A percentile compares a stretch with the other conserved stretches of the same genome.
Conservation (phyloP, 2,797 vertebrate genomes). For the Philypnodon macrostomus region DNA sequence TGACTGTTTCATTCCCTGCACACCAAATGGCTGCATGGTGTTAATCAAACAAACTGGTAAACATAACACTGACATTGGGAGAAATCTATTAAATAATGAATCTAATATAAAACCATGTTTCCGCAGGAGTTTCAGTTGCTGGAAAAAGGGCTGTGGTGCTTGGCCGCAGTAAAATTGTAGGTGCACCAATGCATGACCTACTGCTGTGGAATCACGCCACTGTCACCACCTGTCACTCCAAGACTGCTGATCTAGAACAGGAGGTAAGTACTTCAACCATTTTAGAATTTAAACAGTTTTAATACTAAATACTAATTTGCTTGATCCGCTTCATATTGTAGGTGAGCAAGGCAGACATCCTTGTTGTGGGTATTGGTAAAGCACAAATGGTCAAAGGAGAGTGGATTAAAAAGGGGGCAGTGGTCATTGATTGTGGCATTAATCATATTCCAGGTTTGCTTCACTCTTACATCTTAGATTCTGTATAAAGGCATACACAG, state of each 20-base stretch:
- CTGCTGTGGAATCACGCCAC: constrained; percentile 95
- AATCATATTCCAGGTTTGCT: constrained; percentile 89
- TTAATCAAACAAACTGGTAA: constrained; percentile 91
- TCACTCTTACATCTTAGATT: background rate
- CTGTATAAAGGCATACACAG: too few species aligned
- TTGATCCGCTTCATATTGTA: constrained; percentile 42
- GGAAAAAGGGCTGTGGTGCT: constrained; percentile 92
- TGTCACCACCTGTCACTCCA: constrained; percentile 96
- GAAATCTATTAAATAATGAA: background rate
- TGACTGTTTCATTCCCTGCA: constrained; percentile 95
- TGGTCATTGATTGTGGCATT: constrained; percentile 98
- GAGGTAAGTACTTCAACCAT: constrained; percentile 77
- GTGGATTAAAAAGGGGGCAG: constrained; percentile 94
- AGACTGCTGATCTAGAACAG: constrained; percentile 82
- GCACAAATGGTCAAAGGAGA: constrained; percentile 95
- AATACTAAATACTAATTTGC: background rate
- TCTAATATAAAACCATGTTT: background rate
- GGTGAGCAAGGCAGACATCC: constrained; percentile 91
- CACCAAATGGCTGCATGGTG: constrained; percentile 96
- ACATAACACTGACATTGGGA: background rate
- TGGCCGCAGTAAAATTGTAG: constrained; percentile 97
- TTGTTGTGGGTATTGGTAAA: constrained; percentile 93
- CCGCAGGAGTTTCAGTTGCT: constrained; percentile 84
- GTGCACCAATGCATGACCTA: constrained; percentile 95
- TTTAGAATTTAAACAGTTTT: background rate